phyloP scores from a whole-genome alignment of 1,140 invertebrate species.

The Solenopsis invicta region DNA sequence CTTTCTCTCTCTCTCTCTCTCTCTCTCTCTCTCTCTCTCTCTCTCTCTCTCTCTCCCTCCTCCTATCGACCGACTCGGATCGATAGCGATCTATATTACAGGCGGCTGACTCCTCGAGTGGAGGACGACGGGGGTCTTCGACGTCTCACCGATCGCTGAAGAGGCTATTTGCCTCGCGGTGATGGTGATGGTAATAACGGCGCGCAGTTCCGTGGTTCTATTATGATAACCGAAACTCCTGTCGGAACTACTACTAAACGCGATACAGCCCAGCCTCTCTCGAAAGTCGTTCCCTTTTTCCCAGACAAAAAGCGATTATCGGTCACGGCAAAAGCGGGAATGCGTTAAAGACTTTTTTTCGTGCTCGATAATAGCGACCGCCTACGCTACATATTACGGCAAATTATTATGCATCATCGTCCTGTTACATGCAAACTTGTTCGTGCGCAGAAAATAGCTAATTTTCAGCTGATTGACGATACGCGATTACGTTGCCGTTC shows the following conservation, averaged over 20 bases:
- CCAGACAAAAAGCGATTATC: slow-evolving; percentile 47
- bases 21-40: too few relatives aligned
- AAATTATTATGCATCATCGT: background rate
- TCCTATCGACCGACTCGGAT: slow-evolving; percentile 33
- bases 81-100: slow-evolving; percentile 71
- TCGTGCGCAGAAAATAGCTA: background rate
- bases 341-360: background rate
- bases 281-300: background rate
- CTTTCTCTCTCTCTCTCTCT: background rate
- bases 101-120: slow-evolving; percentile 38
- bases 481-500: background rate
- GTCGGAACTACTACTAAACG: slow-evolving; percentile 34
- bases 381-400: background rate
- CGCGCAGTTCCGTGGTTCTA: slow-evolving; percentile 39
- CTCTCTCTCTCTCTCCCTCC: slow-evolving; percentile 22
- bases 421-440: background rate
- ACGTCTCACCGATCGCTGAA: slow-evolving; percentile 58
- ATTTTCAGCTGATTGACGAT: background rate
- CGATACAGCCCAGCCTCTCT: slow-evolving; percentile 10
- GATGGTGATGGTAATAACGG: slow-evolving; percentile 53
- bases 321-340: slow-evolving; percentile 10
- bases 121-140: slow-evolving; percentile 69
- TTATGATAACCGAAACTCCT: slow-evolving; percentile 61
- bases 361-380: background rate
- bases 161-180: slow-evolving; percentile 56